Conservation (phyloP, 1,140 invertebrate species). For the Sminthurinus signatus region DNA sequence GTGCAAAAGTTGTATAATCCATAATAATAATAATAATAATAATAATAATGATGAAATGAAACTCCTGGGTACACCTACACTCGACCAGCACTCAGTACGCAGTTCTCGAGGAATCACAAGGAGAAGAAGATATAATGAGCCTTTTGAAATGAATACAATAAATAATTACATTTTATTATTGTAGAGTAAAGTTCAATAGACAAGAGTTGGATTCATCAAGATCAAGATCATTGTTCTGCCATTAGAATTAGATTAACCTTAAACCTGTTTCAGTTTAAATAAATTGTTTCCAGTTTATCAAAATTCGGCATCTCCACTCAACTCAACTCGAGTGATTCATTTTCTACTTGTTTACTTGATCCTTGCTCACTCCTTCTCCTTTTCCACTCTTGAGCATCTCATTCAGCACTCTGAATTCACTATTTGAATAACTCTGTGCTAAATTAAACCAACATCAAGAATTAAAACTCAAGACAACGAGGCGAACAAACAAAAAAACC, state of each 20-base stretch:
- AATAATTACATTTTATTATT: background rate
- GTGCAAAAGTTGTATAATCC: too few species aligned
- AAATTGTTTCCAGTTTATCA: slow-evolving; percentile 33
- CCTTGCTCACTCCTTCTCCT: background rate
- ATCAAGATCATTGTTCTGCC: background rate
- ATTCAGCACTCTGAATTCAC: too few species aligned
- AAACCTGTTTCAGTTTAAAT: slow-evolving; percentile 31
- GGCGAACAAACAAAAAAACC: too few species aligned
- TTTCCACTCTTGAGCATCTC: slow-evolving; percentile 12
- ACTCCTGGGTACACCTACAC: too few species aligned
- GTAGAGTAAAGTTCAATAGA: background rate
- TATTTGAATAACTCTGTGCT: slow-evolving; percentile 26
- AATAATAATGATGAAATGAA: too few species aligned
- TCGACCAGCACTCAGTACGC: too few species aligned
- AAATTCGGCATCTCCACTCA: slow-evolving; percentile 25
- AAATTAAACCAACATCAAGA: too few species aligned
- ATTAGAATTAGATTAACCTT: background rate
- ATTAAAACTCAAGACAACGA: too few species aligned
- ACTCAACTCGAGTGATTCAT: too few species aligned
- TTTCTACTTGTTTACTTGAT: background rate
- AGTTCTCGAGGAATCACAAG: too few species aligned
- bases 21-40: too few species aligned
- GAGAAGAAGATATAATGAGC: background rate
- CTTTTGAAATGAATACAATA: background rate
- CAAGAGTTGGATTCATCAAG: background rate